Evolutionary conservation across 2,888 invertebrate genomes (phyloP), one percentile per base, ranked within the genome.

Genomic region (Spatulosminthurus flaviceps): DNA sequence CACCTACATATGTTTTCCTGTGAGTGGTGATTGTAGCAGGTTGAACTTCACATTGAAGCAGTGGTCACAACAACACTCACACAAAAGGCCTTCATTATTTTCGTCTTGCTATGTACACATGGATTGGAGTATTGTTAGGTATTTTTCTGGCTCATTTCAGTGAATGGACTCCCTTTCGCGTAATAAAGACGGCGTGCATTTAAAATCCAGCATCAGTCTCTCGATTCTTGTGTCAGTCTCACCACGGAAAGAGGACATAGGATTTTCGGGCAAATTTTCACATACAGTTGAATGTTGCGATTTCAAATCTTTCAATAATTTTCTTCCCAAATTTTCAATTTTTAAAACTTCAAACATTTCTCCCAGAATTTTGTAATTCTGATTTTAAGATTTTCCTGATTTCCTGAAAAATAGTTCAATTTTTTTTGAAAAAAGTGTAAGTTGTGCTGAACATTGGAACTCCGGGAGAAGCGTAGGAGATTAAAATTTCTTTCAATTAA

Each of bases 181-280:
- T 51, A 51, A 51, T 51, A 51, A 51, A 51, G 51, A 16, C 51
- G 51, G 16, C 51, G 51, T 4, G 51, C 4, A 9, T n/a, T 5
- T 51, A 51, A 51, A 4, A 51, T 51, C 51, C 51, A 51, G 51
- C 51, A 51, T 51, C 51, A 51, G 51, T 51, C 51, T n/a, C n/a
- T 51, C 51, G 51, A 51, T 19, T 51, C 16, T 51, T 51, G 51
- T 51, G 51, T 51, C 51, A 51, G 51, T 51, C 51, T 26, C 2
- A 24, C 24, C 66, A n/a, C n/a, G n/a, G 66, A 24, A 66, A 66
- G 28, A 66, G 66, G 66, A 26, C 66, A 9, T 24, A 13, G n/a
- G 51, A 16, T 9, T 51, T 51, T 51, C 51, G 51, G 51, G 51
- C 13, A 13, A 7, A 13, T 41, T 13, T 41, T 41, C 41, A 41